A percentile compares a stretch with the other conserved stretches of the same genome.
phyloP scores from a whole-genome alignment of 2,888 invertebrate species.

The Epirrita christyi region DNA sequence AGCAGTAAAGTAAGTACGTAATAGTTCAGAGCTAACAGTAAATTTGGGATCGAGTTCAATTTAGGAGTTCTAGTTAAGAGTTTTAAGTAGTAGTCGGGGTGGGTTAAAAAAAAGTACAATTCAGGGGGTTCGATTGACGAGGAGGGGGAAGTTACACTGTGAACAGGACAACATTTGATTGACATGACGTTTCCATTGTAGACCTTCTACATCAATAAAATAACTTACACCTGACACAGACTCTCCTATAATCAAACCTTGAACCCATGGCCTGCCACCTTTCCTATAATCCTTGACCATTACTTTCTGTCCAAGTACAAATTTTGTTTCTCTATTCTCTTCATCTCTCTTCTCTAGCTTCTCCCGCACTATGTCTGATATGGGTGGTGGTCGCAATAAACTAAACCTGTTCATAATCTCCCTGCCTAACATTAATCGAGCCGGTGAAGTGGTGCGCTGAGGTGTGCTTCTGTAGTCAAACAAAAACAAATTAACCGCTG shows the following conservation, averaged over 20 bases:
- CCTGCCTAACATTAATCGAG: slow-evolving; percentile 4
- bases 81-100: no score
- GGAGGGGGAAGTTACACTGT: no score
- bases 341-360: neutral
- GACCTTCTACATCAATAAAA: neutral
- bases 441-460: neutral
- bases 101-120: no score
- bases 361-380: neutral
- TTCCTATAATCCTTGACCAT: neutral
- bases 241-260: neutral
- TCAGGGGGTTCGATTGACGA: no score
- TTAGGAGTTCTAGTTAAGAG: no score
- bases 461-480: neutral
- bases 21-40: no score
- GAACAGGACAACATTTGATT: neutral
- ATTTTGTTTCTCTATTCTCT: neutral
- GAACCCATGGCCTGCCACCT: neutral
- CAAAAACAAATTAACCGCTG: neutral
- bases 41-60: no score
- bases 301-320: neutral
- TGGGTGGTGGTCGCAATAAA: neutral
- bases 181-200: neutral
- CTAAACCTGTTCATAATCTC: neutral
- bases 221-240: neutral
- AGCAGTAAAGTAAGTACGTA: no score